Conservation (phyloP, 2,113 vertebrate species). For the Cyprinodon tularosa region DNA sequence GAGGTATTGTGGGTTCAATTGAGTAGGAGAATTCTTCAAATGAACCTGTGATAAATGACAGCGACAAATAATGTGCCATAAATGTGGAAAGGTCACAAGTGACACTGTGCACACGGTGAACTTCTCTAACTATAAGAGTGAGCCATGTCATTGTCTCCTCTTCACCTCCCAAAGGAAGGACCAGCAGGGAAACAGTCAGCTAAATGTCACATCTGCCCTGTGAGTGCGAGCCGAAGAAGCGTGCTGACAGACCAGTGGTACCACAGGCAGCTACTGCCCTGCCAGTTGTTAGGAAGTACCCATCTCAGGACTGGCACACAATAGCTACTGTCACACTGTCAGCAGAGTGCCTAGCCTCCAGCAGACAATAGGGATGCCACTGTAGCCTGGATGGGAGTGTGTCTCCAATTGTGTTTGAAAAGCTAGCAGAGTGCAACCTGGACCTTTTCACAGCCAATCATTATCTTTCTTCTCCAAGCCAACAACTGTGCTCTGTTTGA, state of each 20-base stretch:
- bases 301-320: constrained; percentile 49
- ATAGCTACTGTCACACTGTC: constrained; percentile 55
- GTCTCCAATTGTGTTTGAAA: constrained; percentile 29
- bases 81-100: constrained; percentile 62
- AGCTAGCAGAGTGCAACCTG: constrained; percentile 45
- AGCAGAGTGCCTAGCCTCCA: constrained; percentile 28
- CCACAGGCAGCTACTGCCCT: constrained; percentile 35
- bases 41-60: constrained; percentile 59
- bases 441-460: constrained; percentile 7
- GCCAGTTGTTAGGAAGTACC: constrained; percentile 53
- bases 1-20: constrained; percentile 11
- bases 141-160: constrained; percentile 46
- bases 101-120: constrained; percentile 26
- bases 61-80: constrained; percentile 59
- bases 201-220: constrained; percentile 71
- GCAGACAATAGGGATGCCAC: constrained; percentile 43
- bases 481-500: constrained; percentile 21
- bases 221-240: constrained; percentile 32
- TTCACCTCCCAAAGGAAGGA: constrained; percentile 50
- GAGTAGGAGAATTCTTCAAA: constrained; percentile 46
- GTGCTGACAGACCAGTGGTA: constrained; percentile 44
- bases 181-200: constrained; percentile 50
- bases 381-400: constrained; percentile 22
- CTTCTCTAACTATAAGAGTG: constrained; percentile 41
- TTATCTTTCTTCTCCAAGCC: constrained; percentile 4